Evolutionary conservation across 2,888 invertebrate species (phyloP), one percentile per base, ranked within the genome.

Genomic region (Branchipolynoe longqiensis): DNA sequence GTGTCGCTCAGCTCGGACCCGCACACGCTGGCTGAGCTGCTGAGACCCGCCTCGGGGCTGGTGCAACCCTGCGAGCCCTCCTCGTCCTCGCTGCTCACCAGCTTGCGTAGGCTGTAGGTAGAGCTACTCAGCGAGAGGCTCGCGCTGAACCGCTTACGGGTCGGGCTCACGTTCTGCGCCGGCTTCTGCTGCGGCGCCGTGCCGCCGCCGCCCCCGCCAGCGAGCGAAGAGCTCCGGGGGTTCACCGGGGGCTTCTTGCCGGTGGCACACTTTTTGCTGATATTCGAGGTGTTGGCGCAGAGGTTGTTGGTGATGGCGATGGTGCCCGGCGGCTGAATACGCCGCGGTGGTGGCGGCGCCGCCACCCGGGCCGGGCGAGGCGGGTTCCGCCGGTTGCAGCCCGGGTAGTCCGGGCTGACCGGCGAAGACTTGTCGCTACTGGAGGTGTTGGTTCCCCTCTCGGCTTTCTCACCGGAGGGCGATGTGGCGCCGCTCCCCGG

Each of bases 11-110:
- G 28, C 48, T 78, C 78, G 33, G 48, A 48, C 12, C 54, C 78
- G 28, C 78, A 78, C 1, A 78, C 41, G 28, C 48, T 48, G 12
- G 78, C 48, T 18, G 78, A 78, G 78, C 78, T 78, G 48, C 78
- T 78, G 28, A 54, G 41, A 25, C 48, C 78, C 12, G 78, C 78
- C 12, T 78, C 78, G 1, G 78, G 78, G 14, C 48, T 48, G 28
- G 78, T 78, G 78, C 78, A 78, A n/a, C n/a, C n/a, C 31, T 78
- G 78, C 22, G 78, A 78, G 1, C 78, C 78, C 28, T 62, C 62
- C 18, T 78, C 78, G 78, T 78, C 78, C 22, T 78, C 78, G 18
- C 48, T 48, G 22, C 1, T 33, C 38, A 31, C 69, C 54, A 41
- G 18, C 3, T 12, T 41, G 14, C 54, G n/a, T n/a, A 33, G 12